Base-by-base conservation (phyloP, 2,888 invertebrate species). In the Notocelia uddmanniana region DNA sequence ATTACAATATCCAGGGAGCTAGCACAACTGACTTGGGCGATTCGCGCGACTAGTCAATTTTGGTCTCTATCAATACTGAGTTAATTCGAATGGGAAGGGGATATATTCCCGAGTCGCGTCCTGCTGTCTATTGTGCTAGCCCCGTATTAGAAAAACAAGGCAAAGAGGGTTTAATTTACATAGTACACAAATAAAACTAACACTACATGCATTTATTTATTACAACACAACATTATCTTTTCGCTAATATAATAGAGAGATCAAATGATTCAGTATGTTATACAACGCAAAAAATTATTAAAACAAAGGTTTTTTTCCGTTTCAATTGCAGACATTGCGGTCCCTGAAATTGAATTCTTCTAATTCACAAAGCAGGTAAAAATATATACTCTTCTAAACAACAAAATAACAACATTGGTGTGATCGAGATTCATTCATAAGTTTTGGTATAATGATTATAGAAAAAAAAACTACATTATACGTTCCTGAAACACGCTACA, bases 401-500 rank as follows among this genome's bases (percentile, higher is more conserved):
- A 60, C 52, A 18, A 41, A 63, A 45, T n/a, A 45, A 55, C 54
- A 37, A 18, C 10, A 41, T n/a, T 34, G 31, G 18, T 15, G 50
- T 18, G 21, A 58, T 34, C 19, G 68, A 68, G 21, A 31, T 64
- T 23, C 55, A 23, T n/a, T 21, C 41, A 59, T 57, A 19, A 11
- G 18, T 55, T n/a, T 5, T 10, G 31, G 5, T 31, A 5, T 31
- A 55, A 31, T 55, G 9, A 58, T 8, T 9, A 21, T 59, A 55
- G 67, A 59, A 55, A 55, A 54, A 73, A 54, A 70, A 41, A 41
- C 76, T 83, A 89, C 81, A 87, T 84, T 50, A 90, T 89, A 76
- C 82, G 84, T 55, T 89, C 84, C 77, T 89, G 88, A 67, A 89
- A 86, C 52, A 88, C 80, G 18, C 84, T 80, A 76, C 89, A 89